Evolutionary conservation across 2,888 invertebrate species (phyloP).

Genomic region (Scotopteryx bipunctaria): DNA sequence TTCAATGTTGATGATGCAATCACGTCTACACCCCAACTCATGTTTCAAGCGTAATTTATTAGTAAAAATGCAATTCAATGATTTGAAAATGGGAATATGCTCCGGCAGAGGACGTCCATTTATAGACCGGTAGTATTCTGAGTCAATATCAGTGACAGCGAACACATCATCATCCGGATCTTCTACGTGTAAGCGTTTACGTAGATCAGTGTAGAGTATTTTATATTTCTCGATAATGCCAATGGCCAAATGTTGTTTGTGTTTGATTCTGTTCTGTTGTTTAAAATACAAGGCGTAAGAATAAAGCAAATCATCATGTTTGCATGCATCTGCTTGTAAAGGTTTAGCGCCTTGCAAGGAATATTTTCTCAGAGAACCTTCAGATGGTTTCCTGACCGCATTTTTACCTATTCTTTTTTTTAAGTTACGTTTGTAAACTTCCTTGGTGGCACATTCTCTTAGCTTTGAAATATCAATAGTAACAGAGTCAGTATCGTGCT

Average conservation of each 20-base stretch:
- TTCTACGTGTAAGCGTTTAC: constrained; percentile 48
- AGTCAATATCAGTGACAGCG: constrained; percentile 56
- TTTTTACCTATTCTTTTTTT: constrained; percentile 32
- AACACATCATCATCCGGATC: constrained; percentile 47
- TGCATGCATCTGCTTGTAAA: constrained; percentile 43
- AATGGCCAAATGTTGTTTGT: constrained; percentile 46
- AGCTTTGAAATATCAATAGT: constrained; percentile 49
- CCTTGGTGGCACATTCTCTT: constrained; percentile 37
- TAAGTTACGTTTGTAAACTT: constrained; percentile 27
- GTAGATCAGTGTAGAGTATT: constrained; percentile 50
- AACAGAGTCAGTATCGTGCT: constrained; percentile 45
- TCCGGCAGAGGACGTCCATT: constrained; percentile 46
- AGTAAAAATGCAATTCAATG: constrained; percentile 50
- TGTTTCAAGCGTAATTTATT: constrained; percentile 50
- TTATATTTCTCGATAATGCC: constrained; percentile 57
- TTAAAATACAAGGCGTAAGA: constrained; percentile 57
- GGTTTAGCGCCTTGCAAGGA: constrained; percentile 45
- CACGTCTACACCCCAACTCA: constrained; percentile 70
- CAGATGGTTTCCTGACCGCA: constrained; percentile 34
- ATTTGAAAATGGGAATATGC: constrained; percentile 54
- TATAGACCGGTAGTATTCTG: constrained; percentile 54
- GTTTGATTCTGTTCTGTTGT: constrained; percentile 46
- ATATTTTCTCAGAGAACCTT: constrained; percentile 41
- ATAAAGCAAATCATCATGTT: constrained; percentile 53
- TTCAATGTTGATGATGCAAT: constrained; percentile 79